Evolutionary conservation across 2,797 vertebrate genomes (phyloP).

Genomic region (Pitangus sulphuratus): DNA sequence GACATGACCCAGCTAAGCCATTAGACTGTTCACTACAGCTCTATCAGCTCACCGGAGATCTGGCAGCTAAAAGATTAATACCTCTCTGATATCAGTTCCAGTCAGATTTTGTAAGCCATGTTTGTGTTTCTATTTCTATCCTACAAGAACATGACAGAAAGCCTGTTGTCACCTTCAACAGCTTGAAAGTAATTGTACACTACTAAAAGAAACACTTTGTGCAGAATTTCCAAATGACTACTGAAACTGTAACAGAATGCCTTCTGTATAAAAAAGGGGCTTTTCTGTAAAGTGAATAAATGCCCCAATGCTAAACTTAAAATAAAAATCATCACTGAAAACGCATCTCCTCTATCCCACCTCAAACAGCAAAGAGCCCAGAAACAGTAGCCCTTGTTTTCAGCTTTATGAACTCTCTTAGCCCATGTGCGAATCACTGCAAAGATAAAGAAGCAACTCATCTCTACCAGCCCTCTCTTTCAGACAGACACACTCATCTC

Average conservation of each 20-base stretch:
- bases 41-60: neutral
- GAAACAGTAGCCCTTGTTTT: neutral
- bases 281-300: neutral
- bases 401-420: neutral
- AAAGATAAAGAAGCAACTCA: neutral
- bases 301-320: neutral
- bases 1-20: neutral
- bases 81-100: neutral
- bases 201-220: neutral
- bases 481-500: neutral
- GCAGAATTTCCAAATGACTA: neutral
- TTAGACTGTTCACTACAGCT: neutral
- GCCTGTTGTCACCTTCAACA: neutral
- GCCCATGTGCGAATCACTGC: neutral
- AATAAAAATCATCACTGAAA: neutral
- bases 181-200: neutral
- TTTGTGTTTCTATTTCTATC: neutral
- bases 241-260: neutral
- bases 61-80: neutral
- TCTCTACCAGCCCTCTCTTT: neutral
- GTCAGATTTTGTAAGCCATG: neutral
- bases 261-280: neutral
- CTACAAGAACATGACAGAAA: neutral
- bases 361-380: neutral
- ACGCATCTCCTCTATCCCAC: neutral